Percentiles rank a stretch among this genome's conserved stretches.
phyloP scores from a whole-genome alignment of 92 coral and sea anemone genomes.

The Palythoa grandis region DNA sequence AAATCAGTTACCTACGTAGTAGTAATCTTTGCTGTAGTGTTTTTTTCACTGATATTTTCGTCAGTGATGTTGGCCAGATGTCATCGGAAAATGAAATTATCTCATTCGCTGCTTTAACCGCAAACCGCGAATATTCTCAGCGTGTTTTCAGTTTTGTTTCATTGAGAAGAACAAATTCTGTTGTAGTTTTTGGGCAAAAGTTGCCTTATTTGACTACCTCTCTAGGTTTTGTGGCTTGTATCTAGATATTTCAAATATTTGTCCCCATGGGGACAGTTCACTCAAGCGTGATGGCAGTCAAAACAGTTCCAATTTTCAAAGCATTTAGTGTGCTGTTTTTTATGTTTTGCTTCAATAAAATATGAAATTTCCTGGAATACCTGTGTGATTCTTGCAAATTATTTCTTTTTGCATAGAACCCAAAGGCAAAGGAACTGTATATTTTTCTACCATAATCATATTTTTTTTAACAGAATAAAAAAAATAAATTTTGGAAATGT shows the following conservation, averaged over 20 bases:
- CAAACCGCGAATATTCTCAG: not conserved
- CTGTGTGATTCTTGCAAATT: not conserved
- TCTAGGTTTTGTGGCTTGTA: not conserved
- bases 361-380: too few species aligned
- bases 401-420: not conserved
- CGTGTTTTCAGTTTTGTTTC: not conserved
- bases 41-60: slow-evolving; percentile 38
- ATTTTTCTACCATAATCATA: too few species aligned
- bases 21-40: slow-evolving; percentile 4
- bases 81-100: not conserved
- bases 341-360: not conserved
- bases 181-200: slow-evolving; percentile 18
- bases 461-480: too few species aligned
- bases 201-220: not conserved
- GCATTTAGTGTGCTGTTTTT: not conserved
- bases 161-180: not conserved
- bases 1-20: slow-evolving; percentile 11
- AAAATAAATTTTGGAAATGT: too few species aligned
- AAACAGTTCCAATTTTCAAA: not conserved
- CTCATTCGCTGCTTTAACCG: slow-evolving; percentile 13
- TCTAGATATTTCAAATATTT: not conserved
- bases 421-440: too few species aligned
- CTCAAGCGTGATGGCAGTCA: not conserved
- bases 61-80: slow-evolving; percentile 30
- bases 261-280: slow-evolving; percentile 37